Percentiles rank a stretch among this genome's conserved stretches.
Evolutionary conservation across 2,797 vertebrate genomes (phyloP).

Genomic region (Todus mexicanus): DNA sequence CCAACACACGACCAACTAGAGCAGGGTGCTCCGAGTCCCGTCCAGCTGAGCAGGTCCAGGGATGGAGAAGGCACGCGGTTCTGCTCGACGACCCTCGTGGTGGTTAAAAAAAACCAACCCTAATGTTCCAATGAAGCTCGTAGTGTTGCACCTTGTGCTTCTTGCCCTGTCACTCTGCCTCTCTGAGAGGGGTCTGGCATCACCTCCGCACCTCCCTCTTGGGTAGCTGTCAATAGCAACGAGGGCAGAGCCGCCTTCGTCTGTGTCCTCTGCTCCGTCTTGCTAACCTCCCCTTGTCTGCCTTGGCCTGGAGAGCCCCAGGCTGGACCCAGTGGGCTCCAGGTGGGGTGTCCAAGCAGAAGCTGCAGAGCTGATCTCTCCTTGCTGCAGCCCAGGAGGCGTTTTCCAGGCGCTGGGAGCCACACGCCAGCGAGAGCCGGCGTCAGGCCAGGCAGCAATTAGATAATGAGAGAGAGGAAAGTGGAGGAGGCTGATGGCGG

Average conservation of each 20-base stretch:
- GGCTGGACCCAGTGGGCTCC: accelerated
- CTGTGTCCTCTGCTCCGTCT: not conserved
- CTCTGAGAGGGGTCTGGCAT: not conserved
- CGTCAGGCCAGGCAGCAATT: not conserved
- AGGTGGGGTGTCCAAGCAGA: not conserved
- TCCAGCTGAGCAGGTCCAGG: not conserved
- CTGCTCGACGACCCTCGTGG: accelerated
- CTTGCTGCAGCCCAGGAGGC: not conserved
- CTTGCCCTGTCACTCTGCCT: not conserved
- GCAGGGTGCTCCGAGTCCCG: not conserved
- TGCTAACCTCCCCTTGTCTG: not conserved
- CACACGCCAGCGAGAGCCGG: accelerated
- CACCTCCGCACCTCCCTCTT: not conserved
- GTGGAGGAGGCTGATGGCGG: not conserved
- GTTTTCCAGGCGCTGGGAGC: not conserved
- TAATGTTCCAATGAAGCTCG: accelerated
- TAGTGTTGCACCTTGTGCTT: not conserved
- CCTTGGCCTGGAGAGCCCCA: not conserved
- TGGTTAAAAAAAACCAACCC: too few relatives aligned
- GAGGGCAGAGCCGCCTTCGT: not conserved
- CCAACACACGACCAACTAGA: accelerated
- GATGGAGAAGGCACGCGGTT: not conserved
- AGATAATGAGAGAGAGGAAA: accelerated
- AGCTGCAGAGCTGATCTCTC: not conserved
- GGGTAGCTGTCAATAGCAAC: accelerated